Base-by-base conservation (phyloP, 2,113 vertebrate species). In the Pelecanus crispus region DNA sequence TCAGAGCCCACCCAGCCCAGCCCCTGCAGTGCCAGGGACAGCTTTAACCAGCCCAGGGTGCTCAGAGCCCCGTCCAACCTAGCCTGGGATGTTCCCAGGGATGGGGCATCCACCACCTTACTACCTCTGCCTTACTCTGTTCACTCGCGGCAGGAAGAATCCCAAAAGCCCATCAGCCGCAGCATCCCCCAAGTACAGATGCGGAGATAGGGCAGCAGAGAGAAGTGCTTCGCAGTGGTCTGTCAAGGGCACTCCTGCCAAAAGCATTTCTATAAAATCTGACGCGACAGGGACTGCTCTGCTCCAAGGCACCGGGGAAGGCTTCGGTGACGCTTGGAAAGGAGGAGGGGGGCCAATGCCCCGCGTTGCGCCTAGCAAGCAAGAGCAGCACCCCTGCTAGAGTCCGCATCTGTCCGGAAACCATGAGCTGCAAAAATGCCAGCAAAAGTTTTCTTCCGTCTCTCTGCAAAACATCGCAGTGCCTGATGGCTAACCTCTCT, bases 281-380 rank as follows among this genome's bases (percentile, higher is more conserved):
- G 47, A 22, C 55, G 8, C 32, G 14, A 3, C 17, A 32, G 17
- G 26, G 25, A 72, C 11, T 16, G 62, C 53, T 75, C n/a, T 63
- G 38, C 63, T 50, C 29, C 80, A n/a, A 29, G 38, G 36, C 22
- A 78, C 45, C 40, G 10, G 40, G 40, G 40, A 40, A 40, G 40
- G 40, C 9, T 44, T 34, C 45, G 5, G 3, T 2, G 17, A 29
- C 6, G 7, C 21, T 44, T 31, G 45, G 58, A 19, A 83, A 36
- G 4, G 28, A 81, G 62, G 77, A 31, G 9, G 13, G 26, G 12
- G 44, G 38, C 38, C 73, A 56, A 7, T 17, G n/a, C 5, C 15
- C 25, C 1, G 0, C 0, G 0, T 10, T 77, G 36, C 5, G 40
- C 28, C 21, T 26, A 47, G 34, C 28, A 47, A 82, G 26, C 36